phyloP scores from a whole-genome alignment of 2,113 vertebrate genomes.

The Neolamprologus toae region DNA sequence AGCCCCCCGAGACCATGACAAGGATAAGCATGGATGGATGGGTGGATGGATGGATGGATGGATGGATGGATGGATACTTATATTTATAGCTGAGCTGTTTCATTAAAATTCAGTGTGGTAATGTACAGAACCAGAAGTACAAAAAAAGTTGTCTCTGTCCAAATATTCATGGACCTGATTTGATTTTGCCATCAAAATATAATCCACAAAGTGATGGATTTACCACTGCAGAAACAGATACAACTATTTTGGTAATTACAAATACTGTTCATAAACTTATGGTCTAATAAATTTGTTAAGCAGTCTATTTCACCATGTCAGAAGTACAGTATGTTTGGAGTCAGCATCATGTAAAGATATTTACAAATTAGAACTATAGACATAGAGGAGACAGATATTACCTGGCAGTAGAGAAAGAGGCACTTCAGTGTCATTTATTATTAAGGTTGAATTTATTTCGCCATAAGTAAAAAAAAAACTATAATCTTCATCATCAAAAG shows the following conservation, averaged over 20 bases:
- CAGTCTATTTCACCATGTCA: background rate
- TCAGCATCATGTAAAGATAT: background rate
- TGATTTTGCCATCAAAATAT: background rate
- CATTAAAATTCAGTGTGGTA: background rate
- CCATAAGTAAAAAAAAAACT: rapidly evolving
- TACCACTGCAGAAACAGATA: background rate
- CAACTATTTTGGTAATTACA: background rate
- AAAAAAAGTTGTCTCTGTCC: background rate
- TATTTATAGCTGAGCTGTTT: background rate
- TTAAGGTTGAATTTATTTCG: background rate
- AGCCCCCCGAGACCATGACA: background rate
- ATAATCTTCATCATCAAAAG: background rate
- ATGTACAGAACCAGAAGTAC: background rate
- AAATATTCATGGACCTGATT: background rate
- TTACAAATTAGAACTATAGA: background rate
- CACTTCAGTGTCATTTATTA: background rate
- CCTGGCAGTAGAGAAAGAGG: rapidly evolving
- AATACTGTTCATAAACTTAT: background rate
- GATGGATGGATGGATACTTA: background rate
- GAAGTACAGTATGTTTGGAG: background rate
- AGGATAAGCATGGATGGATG: background rate
- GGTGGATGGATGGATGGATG: background rate
- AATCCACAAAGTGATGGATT: background rate
- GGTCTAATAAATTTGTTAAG: background rate
- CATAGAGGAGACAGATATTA: background rate